Evolutionary conservation across 2,888 invertebrate genomes (phyloP).

Genomic region (Cataglyphis albicans): DNA sequence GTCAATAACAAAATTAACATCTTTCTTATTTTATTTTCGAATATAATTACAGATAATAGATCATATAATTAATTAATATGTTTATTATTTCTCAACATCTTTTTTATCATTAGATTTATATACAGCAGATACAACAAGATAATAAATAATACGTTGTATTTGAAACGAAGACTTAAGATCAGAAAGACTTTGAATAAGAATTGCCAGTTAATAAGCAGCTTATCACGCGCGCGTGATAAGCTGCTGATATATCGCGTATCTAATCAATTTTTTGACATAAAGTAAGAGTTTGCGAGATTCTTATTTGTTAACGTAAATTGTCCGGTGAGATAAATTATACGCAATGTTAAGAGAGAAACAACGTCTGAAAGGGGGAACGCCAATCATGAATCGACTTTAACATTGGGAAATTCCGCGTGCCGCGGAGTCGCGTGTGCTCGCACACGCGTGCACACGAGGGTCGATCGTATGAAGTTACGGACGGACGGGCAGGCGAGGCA

Average conservation of each 20-base stretch:
- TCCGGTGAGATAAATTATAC: no score
- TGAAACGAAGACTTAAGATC: background rate
- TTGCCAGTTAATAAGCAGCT: background rate
- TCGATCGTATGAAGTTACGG: constrained; percentile 47
- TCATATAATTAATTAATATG: background rate
- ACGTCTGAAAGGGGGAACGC: constrained; percentile 36
- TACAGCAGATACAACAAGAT: background rate
- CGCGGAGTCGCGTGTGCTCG: constrained; percentile 58
- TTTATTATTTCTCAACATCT: background rate
- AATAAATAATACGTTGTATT: background rate
- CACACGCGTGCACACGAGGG: constrained; percentile 62
- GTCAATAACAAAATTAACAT: constrained; percentile 29
- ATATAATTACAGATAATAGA: background rate
- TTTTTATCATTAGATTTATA: background rate
- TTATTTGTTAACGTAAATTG: background rate
- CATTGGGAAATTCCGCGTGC: constrained; percentile 68
- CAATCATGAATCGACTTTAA: constrained; percentile 55
- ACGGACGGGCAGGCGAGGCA: constrained; percentile 58
- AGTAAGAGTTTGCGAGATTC: background rate
- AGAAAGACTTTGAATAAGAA: background rate
- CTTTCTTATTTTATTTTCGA: background rate
- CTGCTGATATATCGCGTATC: background rate
- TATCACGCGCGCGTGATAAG: background rate
- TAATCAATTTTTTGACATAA: background rate
- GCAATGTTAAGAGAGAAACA: background rate